Conservation (phyloP, 1,140 invertebrate species). For the Procambarus virginalis region DNA sequence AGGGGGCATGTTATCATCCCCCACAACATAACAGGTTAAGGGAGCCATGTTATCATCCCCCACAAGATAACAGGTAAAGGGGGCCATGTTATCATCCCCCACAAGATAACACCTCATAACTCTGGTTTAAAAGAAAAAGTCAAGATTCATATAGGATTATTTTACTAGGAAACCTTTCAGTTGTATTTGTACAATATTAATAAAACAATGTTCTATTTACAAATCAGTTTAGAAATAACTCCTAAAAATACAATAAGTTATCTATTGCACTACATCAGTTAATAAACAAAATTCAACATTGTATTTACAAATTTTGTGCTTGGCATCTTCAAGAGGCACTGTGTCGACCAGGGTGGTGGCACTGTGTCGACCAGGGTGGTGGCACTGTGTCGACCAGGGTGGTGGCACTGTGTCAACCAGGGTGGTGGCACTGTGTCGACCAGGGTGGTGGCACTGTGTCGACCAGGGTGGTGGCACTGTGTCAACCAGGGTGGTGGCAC, state of each 20-base stretch:
- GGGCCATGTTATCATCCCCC: no score
- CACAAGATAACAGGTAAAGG: no score
- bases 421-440: neutral
- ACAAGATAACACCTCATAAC: no score
- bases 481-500: no score
- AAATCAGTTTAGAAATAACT: slow-evolving; percentile 25
- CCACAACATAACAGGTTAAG: no score
- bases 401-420: neutral
- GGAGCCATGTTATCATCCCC: no score
- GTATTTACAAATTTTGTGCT: slow-evolving; percentile 61
- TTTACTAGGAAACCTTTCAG: slow-evolving; percentile 60
- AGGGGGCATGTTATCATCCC: no score
- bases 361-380: neutral
- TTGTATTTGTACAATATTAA: slow-evolving; percentile 61
- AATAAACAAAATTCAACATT: slow-evolving; percentile 50
- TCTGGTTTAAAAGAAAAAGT: neutral
- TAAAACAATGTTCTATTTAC: slow-evolving; percentile 52
- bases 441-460: no score
- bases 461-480: no score
- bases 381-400: neutral
- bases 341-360: neutral
- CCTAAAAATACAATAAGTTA: slow-evolving; percentile 59
- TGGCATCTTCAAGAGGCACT: neutral
- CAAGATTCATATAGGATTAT: slow-evolving; percentile 32
- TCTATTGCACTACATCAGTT: slow-evolving; percentile 66